These are phyloP conservation scores for Sciaenops ocellatus DNA, from an alignment of 2,797 vertebrate species.

Conservation along the genomic window DNA sequence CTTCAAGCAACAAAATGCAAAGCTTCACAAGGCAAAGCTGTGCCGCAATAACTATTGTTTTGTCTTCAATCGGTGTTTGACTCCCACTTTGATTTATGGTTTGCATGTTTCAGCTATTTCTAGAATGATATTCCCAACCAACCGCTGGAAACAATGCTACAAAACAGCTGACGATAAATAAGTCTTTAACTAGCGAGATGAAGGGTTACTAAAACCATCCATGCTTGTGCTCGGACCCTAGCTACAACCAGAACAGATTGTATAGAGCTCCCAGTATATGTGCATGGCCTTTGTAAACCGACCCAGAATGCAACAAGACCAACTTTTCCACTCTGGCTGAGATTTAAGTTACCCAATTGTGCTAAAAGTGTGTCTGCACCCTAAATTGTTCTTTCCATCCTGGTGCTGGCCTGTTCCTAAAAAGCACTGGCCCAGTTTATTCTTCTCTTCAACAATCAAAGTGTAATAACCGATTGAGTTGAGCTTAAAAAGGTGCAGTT, in stretches of 20 bases:
- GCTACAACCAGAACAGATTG: not conserved
- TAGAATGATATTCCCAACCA: not conserved
- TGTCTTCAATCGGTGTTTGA: not conserved
- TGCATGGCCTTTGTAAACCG: conserved; percentile 31
- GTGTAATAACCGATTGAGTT: conserved; percentile 33
- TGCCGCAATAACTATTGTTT: not conserved
- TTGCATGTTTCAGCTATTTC: not conserved
- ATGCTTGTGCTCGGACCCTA: conserved; percentile 10
- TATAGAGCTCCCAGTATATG: not conserved
- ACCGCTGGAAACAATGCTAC: not conserved
- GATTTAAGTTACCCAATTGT: conserved; percentile 17
- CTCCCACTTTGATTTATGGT: not conserved
- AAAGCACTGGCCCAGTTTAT: conserved; percentile 36
- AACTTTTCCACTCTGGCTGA: conserved; percentile 5
- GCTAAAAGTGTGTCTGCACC: conserved; percentile 41
- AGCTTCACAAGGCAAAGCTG: not conserved
- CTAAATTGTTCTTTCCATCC: conserved; percentile 50
- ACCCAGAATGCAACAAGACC: conserved; percentile 10
- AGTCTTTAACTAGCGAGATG: conserved; percentile 11
- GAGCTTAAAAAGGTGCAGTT: conserved; percentile 23
- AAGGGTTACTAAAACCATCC: conserved; percentile 14
- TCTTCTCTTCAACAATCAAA: conserved; percentile 35
- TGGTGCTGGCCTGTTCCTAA: conserved; percentile 8
- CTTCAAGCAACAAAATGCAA: not conserved
- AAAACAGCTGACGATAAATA: conserved; percentile 1